Evolutionary conservation across 2,113 vertebrate genomes (phyloP).

Genomic region (Athene noctua): DNA sequence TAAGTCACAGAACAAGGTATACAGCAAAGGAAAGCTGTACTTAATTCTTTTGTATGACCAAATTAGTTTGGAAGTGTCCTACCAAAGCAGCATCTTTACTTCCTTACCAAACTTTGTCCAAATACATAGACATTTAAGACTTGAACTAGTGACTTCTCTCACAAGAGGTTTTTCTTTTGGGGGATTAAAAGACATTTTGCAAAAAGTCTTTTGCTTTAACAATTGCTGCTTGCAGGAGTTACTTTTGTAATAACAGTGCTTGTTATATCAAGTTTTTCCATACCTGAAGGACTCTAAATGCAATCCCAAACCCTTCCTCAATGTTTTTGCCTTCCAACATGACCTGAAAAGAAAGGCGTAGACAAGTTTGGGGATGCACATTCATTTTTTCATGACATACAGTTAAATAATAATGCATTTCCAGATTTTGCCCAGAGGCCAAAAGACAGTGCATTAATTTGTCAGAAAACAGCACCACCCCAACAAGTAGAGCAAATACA

Average conservation of each 20-base stretch:
- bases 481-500: neutral
- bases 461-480: neutral
- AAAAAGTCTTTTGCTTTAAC: neutral
- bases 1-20: neutral
- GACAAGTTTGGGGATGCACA: neutral
- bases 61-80: neutral
- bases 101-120: neutral
- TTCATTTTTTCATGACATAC: neutral
- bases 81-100: neutral
- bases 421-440: neutral
- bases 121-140: neutral
- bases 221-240: neutral
- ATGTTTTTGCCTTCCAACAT: conserved; percentile 98
- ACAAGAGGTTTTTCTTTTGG: neutral
- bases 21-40: neutral
- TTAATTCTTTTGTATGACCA: neutral
- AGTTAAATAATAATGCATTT: neutral
- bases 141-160: neutral
- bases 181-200: neutral
- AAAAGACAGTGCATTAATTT: neutral
- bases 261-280: neutral
- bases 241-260: neutral
- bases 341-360: conserved; percentile 75
- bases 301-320: conserved; percentile 96
- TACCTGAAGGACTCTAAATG: conserved; percentile 97